Base-by-base conservation (phyloP, 1,140 invertebrate genomes). In the Helicoverpa armigera region DNA sequence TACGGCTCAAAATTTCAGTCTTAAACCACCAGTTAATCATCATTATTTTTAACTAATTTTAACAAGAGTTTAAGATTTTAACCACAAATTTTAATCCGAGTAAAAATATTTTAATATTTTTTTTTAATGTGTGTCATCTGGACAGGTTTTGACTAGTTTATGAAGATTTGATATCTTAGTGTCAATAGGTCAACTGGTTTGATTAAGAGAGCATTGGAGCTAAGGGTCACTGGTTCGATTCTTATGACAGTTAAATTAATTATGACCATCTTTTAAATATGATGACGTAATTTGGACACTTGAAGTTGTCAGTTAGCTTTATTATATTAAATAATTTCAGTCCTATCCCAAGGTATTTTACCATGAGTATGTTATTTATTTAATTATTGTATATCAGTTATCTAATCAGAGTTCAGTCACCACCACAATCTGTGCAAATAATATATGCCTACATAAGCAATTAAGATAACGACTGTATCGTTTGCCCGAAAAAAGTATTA, bases 11-110 rank as follows among this genome's bases (percentile, higher is more conserved):
- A 78, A 54, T 78, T 67, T 54, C 43, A 51, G 29, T 48, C 50
- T 65, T 18, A 63, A 56, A 67, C 67, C 31, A 78, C 51, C n/a
- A 78, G 75, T 78, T 78, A 78, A 67, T 78, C 51, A 67, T 23
- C 5, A 67, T 23, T 43, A 31, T 53, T 77, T 67, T 54, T 78
- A 65, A 43, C 61, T 56, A 53, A 67, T 67, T 78, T 67, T 43
- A 7, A 43, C 35, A 9, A 0, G 5, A 43, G 9, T 43, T 43
- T 43, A 43, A 43, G 35, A 43, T 43, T 43, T 43, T 43, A 43
- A 43, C 35, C 7, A 43, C 35, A 43, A 0, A 43, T 43, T 23
- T 43, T 43, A 43, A 7, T 43, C 5, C 7, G 7, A 43, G 35
- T 43, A 43, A 43, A 43, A 43, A 43, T 9, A 43, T 5, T 43